Evolutionary conservation across 2,113 vertebrate species (phyloP), one percentile per base, ranked within the genome.

Genomic region (Engystomops pustulosus): DNA sequence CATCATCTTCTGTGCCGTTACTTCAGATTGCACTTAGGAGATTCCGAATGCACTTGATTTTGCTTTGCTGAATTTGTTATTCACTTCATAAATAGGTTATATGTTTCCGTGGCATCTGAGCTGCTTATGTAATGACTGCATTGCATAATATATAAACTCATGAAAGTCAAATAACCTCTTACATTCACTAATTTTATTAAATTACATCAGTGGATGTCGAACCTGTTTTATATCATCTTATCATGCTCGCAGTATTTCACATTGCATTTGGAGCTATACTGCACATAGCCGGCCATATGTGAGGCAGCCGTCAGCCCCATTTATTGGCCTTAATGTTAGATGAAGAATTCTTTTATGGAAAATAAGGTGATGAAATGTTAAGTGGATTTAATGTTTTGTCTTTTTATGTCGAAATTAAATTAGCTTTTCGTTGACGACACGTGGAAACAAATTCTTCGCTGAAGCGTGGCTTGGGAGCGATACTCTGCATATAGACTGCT

Each of bases 111-210:
- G 72, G 70, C 41, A 84, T 67, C 47, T 78, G 60, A 78, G 74
- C 55, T 58, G 74, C 82, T 84, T 84, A 68, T 69, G 82, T 84
- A 84, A 84, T 78, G 72, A 69, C 60, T 53, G 60, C 47, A 78
- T 77, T 78, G 82, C 82, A 84, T 78, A 84, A 84, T 78, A 77
- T 78, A 53, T 69, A 84, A 68, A 84, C 82, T 84, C 82, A 84
- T 84, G 82, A 84, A 84, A 84, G 82, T 84, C 82, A 84, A 84
- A 84, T 78, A 44, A 53, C 60, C 74, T 69, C 74, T 84, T 84
- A 77, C 74, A 84, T 68, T 78, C 74, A 84, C 82, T 84, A 78
- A 84, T 84, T 84, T 84, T 78, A 84, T 84, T 84, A 84, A 84
- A 84, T 84, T 84, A 84, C 74, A 77, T 84, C 60, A 76, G 41